Conservation (phyloP, 2,797 vertebrate species). For the Enteromius thamalakanensis region DNA sequence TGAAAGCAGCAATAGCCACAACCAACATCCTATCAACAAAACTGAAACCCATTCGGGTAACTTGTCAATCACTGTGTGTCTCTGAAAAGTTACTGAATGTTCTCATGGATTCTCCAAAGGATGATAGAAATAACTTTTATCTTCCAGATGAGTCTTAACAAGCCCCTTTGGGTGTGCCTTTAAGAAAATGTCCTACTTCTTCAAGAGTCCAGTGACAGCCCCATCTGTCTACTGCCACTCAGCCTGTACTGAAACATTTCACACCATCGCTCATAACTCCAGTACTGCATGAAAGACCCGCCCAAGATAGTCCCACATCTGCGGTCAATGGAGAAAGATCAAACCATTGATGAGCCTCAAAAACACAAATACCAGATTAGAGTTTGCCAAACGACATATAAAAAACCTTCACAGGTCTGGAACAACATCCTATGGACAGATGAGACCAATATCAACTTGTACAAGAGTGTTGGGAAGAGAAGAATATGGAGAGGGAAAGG, state of each 20-base stretch:
- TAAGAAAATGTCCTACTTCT: constrained; percentile 49
- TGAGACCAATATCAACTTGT: no score
- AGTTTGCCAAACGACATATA: no score
- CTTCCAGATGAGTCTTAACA: constrained; percentile 30
- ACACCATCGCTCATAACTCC: constrained; percentile 30
- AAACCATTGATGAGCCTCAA: background rate
- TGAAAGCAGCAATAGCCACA: background rate
- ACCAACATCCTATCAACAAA: background rate
- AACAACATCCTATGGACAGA: no score
- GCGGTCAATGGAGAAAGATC: background rate
- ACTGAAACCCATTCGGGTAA: background rate
- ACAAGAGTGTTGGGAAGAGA: no score
- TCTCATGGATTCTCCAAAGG: constrained; percentile 6
- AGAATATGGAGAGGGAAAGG: no score
- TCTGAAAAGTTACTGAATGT: background rate
- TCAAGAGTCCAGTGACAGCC: constrained; percentile 40
- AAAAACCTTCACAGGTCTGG: no score
- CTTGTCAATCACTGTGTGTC: constrained; percentile 8
- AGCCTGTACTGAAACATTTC: constrained; percentile 40
- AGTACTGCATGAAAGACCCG: constrained; percentile 16
- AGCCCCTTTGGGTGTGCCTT: constrained; percentile 36
- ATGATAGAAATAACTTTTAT: constrained; percentile 18
- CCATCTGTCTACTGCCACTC: constrained; percentile 55
- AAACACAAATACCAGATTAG: no score
- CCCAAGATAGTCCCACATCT: background rate